phyloP scores from a whole-genome alignment of 2,888 invertebrate genomes.

The Patella depressa region DNA sequence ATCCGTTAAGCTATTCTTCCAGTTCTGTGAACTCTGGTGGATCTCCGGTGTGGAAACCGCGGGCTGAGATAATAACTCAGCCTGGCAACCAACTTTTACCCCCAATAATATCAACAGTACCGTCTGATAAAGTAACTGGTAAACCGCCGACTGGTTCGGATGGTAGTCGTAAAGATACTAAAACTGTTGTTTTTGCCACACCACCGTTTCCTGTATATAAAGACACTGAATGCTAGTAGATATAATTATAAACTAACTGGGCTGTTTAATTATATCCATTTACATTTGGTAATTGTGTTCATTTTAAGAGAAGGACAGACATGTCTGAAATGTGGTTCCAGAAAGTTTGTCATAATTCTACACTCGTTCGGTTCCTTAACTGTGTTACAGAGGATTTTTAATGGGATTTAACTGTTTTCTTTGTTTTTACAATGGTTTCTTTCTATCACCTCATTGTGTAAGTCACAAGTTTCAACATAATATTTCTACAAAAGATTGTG shows the following conservation, averaged over 20 bases:
- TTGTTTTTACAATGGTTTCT: no score
- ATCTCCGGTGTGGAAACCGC: conserved; percentile 93
- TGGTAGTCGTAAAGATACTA: conserved; percentile 41
- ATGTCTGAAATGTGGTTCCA: no score
- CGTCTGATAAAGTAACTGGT: conserved; percentile 1
- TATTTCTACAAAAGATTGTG: no score
- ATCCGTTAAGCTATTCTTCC: conserved; percentile 92
- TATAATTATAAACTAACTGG: neutral
- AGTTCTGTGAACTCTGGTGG: conserved; percentile 73
- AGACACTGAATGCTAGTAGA: conserved; percentile 48
- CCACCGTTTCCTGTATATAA: conserved; percentile 36
- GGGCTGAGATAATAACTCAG: conserved; percentile 39
- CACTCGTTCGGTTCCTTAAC: no score
- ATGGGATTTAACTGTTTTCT: no score
- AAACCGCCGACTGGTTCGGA: conserved; percentile 26
- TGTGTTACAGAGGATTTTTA: no score
- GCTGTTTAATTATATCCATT: no score
- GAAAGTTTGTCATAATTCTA: no score
- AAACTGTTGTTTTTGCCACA: conserved; percentile 45
- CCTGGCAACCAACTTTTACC: conserved; percentile 23
- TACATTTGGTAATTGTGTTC: no score
- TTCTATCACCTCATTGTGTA: no score
- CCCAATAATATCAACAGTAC: conserved; percentile 19
- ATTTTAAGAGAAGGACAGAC: no score
- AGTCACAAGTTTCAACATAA: no score